These are phyloP conservation scores for Mellivora capensis DNA, from an alignment of 2,113 vertebrate species.

Conservation along the genomic window DNA sequence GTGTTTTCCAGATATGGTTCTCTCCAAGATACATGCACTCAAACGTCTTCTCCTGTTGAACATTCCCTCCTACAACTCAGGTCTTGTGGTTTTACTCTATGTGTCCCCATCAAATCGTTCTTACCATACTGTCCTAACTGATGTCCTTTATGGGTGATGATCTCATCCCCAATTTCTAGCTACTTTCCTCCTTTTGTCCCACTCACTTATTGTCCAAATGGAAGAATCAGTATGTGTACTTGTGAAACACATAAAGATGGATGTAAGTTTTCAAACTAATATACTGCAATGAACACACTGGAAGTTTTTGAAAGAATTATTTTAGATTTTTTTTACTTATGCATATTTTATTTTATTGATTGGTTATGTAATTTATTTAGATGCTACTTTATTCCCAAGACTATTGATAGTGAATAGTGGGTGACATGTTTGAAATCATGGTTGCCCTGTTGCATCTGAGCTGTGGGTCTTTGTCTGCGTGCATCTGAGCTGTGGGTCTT, in stretches of 20 bases:
- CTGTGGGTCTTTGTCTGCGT: accelerated
- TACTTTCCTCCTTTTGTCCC: accelerated
- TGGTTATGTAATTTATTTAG: neutral
- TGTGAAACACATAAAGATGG: accelerated
- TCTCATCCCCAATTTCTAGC: neutral
- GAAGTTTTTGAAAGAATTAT: neutral
- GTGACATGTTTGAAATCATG: accelerated
- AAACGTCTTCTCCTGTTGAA: no score
- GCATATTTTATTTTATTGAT: neutral
- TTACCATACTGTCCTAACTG: neutral
- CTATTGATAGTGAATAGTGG: no score
- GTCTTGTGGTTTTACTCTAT: accelerated
- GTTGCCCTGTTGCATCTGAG: accelerated
- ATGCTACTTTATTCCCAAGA: neutral
- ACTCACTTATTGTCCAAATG: no score
- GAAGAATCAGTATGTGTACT: neutral
- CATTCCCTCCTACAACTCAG: accelerated
- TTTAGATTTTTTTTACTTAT: neutral
- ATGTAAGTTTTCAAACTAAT: neutral
- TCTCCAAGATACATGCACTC: accelerated
- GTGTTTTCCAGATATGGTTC: accelerated
- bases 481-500: no score
- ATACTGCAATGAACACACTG: neutral
- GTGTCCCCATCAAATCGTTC: no score
- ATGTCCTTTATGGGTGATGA: accelerated